Percentiles rank a stretch among this genome's conserved stretches.
Conservation (phyloP, 2,797 vertebrate species). For the Acrossocheilus fasciatus region DNA sequence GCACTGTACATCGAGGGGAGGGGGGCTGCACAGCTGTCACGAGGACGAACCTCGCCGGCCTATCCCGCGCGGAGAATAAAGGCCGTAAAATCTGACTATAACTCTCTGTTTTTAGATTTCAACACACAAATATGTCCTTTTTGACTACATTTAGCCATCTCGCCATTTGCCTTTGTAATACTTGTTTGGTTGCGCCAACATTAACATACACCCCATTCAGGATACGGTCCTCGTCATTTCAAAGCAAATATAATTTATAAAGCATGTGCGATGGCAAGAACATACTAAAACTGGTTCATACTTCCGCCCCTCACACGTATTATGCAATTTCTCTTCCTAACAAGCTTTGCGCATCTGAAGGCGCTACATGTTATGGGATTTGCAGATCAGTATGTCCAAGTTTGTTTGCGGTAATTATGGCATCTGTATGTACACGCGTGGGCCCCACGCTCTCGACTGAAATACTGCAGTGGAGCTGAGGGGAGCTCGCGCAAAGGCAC, state of each 20-base stretch:
- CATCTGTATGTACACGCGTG: slow-evolving; percentile 41
- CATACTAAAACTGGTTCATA: background rate
- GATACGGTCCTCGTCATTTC: slow-evolving; percentile 14
- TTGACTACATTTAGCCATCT: background rate
- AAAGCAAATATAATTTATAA: slow-evolving; percentile 20
- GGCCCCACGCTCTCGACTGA: slow-evolving; percentile 75
- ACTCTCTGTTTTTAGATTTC: background rate
- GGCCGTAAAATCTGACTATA: slow-evolving; percentile 4
- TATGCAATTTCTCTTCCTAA: background rate
- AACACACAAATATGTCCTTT: background rate
- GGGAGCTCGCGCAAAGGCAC: slow-evolving; percentile 50
- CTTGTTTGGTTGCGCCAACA: background rate
- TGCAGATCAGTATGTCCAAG: background rate
- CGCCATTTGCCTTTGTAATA: background rate
- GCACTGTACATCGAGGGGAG: slow-evolving; percentile 12
- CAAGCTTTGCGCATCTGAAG: background rate
- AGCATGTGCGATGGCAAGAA: slow-evolving; percentile 3
- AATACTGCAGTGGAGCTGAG: slow-evolving; percentile 84
- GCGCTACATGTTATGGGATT: background rate
- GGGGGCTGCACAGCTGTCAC: slow-evolving; percentile 25
- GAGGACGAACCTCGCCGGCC: slow-evolving; percentile 26
- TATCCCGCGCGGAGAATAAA: slow-evolving; percentile 45
- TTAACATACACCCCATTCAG: slow-evolving; percentile 21
- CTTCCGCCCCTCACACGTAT: background rate
- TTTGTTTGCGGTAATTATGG: slow-evolving; percentile 31